Base-by-base conservation (phyloP, 2,888 invertebrate genomes). In the Lapara coniferarum region DNA sequence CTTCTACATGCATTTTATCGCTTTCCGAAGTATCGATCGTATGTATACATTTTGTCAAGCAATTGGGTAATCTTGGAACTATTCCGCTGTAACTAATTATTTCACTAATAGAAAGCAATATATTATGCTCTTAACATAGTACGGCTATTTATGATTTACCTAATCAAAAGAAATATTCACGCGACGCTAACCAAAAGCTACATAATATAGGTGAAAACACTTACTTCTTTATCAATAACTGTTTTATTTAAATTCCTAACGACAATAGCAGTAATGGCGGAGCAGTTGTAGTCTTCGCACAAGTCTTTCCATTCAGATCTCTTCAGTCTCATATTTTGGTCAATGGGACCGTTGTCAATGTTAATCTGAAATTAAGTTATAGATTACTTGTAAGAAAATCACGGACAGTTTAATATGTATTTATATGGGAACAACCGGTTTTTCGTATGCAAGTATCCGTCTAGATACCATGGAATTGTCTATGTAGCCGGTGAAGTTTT, bases 211-310 rank as follows among this genome's bases (percentile, higher is more conserved):
- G 4, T 14, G 14, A 37, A 6, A 37, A n/a, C 49, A 46, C 87
- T 85, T 78, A 93, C 93, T 44, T 82, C 81, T 53, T 73, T 75
- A 1, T 77, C 75, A 44, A 88, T 73, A 1, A 79, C 71, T 1
- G 87, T 81, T 1, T 57, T 71, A 71, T 92, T 89, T 8, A 91
- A 68, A 72, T 81, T 82, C 0, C 73, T 75, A 0, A 71, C 44
- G 2, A 92, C 72, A 0, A 78, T 70, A 0, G 73, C 46, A 0
- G 75, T 70, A 16, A 92, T 80, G 14, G 78, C 69, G 16, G 76
- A 79, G 72, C 91, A 92, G 73, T 91, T 78, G 70, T 82, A 73
- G 2, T 68, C 72, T 8, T 71, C 71, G 66, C 92, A 92, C 7
- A 90, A 74, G 0, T 77, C 74, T 0, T 75, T 53, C 87, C 87